Evolutionary conservation across 2,797 vertebrate species (phyloP).

Genomic region (Pseudomugil gertrudae): DNA sequence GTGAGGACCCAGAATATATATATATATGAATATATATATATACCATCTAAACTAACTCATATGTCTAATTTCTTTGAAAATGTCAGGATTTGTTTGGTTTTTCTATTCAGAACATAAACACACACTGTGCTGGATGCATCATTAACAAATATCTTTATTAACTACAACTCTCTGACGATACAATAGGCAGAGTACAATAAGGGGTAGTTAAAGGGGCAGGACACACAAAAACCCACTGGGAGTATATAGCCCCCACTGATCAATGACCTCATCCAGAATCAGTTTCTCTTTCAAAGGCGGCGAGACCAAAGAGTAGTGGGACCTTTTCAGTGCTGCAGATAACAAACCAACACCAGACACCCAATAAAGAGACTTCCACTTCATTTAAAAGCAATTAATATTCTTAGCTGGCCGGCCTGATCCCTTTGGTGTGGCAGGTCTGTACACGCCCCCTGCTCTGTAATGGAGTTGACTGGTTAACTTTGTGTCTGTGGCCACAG

Average conservation of each 20-base stretch:
- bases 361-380: constrained; percentile 89
- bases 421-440: constrained; percentile 87
- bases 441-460: constrained; percentile 82
- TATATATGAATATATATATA: too few species aligned
- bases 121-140: constrained; percentile 51
- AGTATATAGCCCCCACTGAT: constrained; percentile 78
- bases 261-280: constrained; percentile 83
- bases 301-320: constrained; percentile 82
- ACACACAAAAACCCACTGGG: constrained; percentile 75
- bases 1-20: too few species aligned
- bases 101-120: constrained; percentile 30
- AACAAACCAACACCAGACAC: constrained; percentile 89
- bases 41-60: too few species aligned
- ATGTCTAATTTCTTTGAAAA: too few species aligned
- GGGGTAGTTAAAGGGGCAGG: constrained; percentile 79
- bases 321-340: constrained; percentile 80
- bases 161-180: constrained; percentile 56
- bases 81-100: too few species aligned
- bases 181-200: constrained; percentile 72
- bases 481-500: constrained; percentile 77
- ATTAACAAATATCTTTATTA: constrained; percentile 80
- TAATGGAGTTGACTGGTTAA: constrained; percentile 87
- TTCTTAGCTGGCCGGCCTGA: constrained; percentile 80
- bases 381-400: constrained; percentile 91
- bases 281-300: constrained; percentile 82